Base-by-base conservation (phyloP, 2,797 vertebrate genomes). In the Esox masquinongy region DNA sequence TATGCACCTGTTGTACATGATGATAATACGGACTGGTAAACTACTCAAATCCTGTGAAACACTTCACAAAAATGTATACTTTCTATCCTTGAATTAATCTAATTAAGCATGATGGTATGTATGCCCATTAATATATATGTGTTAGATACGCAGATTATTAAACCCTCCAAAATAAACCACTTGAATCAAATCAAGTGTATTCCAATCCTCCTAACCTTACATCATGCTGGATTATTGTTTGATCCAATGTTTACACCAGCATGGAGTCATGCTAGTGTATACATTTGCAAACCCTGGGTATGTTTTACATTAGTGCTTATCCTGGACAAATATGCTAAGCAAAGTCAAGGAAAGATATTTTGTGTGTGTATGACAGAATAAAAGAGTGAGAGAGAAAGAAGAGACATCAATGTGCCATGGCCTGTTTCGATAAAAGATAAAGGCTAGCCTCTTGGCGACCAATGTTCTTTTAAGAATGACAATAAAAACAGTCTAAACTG, bases 1-100 rank as follows among this genome's bases (percentile, higher is more conserved):
- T 7, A 5, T 43, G 43, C 9, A 26, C 34, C 50, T 78, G 51
- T 69, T 56, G 49, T 72, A 79, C 77, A 17, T 59, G 72, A 61
- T 53, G n/a, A 75, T 63, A 31, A 70, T 9, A 51, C 56, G 61
- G 67, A 47, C 34, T 43, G 59, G 61, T 24, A 24, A 24, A 61
- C 56, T 61, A 14, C 22, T 61, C 56, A 61, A 61, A 22, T 61
- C 53, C 29, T 34, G 17, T 31, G 61, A 67, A 17, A 15, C 26
- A 31, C 24, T 66, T 8, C 7, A 67, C 6, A 49, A 50, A 22
- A 73, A 63, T n/a, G 26, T 74, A 61, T 70, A 29, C 36, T 31
- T 53, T 19, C 51, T 17, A 9, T 22, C 53, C 53, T 22, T 22
- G 53, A 22, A 59, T 59, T 22, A 22, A 22, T 22, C 53, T 9